These are phyloP conservation scores for Apostichopus leukothele DNA, from an alignment of 53 echinoderm and acorn worm species.

Conservation along the genomic window DNA sequence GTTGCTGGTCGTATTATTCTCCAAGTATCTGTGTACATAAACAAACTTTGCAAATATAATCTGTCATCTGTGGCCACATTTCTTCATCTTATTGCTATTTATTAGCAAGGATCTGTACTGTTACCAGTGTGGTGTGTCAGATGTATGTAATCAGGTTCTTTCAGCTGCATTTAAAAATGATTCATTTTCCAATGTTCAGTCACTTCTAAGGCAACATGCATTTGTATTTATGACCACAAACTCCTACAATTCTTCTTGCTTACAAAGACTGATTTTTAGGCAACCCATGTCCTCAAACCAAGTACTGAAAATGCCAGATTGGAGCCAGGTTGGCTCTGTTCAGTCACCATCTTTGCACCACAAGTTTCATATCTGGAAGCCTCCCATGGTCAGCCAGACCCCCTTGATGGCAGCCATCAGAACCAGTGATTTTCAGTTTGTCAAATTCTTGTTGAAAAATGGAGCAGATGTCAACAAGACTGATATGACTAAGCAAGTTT, in stretches of 20 bases:
- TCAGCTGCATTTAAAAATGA: neutral
- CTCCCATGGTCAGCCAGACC: constrained; percentile 45
- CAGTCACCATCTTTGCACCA: neutral
- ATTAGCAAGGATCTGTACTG: too few relatives aligned
- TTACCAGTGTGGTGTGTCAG: too few relatives aligned
- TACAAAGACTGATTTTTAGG: neutral
- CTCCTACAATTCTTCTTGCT: too few relatives aligned
- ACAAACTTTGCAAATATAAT: too few relatives aligned
- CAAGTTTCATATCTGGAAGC: constrained; percentile 20
- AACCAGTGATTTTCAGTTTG: constrained; percentile 28
- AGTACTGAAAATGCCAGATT: constrained; percentile 14
- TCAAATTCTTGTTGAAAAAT: constrained; percentile 65
- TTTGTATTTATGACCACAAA: too few relatives aligned
- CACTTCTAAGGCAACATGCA: too few relatives aligned
- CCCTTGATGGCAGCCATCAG: constrained; percentile 50
- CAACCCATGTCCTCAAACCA: constrained; percentile 2
- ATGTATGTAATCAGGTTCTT: too few relatives aligned
- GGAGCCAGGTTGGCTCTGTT: neutral
- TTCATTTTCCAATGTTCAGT: neutral
- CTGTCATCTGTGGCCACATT: too few relatives aligned
- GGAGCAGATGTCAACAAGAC: constrained; percentile 77
- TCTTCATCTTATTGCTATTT: too few relatives aligned
- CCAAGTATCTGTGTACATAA: too few relatives aligned
- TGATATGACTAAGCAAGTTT: constrained; percentile 27
- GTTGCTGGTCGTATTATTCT: too few relatives aligned